Evolutionary conservation across 1,140 invertebrate species (phyloP).

Genomic region (Sycobia sp.): DNA sequence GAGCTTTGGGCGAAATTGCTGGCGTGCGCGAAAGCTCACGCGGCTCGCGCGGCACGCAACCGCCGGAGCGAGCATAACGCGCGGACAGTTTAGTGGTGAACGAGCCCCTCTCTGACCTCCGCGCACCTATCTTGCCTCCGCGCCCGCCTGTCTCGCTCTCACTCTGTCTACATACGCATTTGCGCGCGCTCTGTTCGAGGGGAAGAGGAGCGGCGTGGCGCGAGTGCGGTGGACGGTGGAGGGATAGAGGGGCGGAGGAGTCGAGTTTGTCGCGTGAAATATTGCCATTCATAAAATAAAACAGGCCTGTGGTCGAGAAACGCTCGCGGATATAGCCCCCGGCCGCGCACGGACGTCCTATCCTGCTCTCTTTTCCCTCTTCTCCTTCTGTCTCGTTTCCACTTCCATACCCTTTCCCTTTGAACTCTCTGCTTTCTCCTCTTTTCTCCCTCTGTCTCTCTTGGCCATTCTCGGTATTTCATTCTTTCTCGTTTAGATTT

Average conservation of each 20-base stretch:
- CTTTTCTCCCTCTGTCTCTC: conserved; percentile 29
- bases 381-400: not conserved
- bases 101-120: conserved; percentile 39
- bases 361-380: conserved; percentile 19
- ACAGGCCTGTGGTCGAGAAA: conserved; percentile 60
- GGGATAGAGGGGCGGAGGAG: not conserved
- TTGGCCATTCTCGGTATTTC: conserved; percentile 27
- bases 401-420: conserved; percentile 1
- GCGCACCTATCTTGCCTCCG: conserved; percentile 30
- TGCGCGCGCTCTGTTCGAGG: not conserved
- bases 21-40: conserved; percentile 3
- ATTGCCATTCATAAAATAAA: conserved; percentile 65
- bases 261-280: conserved; percentile 60
- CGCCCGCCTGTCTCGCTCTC: conserved; percentile 28
- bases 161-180: not conserved
- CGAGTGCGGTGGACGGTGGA: not conserved
- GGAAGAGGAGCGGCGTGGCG: not conserved
- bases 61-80: conserved; percentile 35
- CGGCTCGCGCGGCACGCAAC: conserved; percentile 44
- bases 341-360: conserved; percentile 45
- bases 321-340: conserved; percentile 51
- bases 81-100: conserved; percentile 59
- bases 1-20: not conserved
- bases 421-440: conserved; percentile 27
- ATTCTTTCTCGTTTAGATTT: conserved; percentile 9